Evolutionary conservation across 2,797 vertebrate species (phyloP).

Genomic region (Fratercula arctica): DNA sequence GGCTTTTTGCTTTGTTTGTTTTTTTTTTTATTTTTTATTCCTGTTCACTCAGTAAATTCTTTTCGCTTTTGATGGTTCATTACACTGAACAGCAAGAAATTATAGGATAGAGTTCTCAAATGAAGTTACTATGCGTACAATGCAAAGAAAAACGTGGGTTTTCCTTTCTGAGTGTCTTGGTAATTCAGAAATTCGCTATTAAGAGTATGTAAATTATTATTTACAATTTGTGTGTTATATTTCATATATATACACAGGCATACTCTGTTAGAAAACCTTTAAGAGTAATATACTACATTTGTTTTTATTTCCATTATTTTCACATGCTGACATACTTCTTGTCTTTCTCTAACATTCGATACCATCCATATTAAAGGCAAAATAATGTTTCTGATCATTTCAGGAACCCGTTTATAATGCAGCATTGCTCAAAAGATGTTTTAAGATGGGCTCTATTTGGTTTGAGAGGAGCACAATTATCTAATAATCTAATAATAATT

Average conservation of each 20-base stretch:
- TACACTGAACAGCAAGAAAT: background rate
- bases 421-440: background rate
- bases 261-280: background rate
- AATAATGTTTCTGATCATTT: background rate
- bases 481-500: slow-evolving; percentile 63
- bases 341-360: background rate
- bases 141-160: background rate
- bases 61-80: background rate
- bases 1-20: background rate
- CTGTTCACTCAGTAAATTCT: background rate
- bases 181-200: background rate
- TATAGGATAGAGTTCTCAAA: background rate
- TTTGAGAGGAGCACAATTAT: slow-evolving; percentile 23
- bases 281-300: background rate
- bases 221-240: background rate
- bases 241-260: background rate
- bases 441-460: slow-evolving; percentile 24
- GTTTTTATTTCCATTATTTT: background rate
- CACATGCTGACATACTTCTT: background rate
- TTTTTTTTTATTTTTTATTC: background rate
- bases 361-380: background rate
- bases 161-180: background rate
- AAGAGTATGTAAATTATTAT: background rate
- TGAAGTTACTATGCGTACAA: background rate
- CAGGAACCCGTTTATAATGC: background rate